Percentiles rank a stretch among this genome's conserved stretches.
Conservation (phyloP, 2,113 vertebrate genomes). For the Brachyistius frenatus region DNA sequence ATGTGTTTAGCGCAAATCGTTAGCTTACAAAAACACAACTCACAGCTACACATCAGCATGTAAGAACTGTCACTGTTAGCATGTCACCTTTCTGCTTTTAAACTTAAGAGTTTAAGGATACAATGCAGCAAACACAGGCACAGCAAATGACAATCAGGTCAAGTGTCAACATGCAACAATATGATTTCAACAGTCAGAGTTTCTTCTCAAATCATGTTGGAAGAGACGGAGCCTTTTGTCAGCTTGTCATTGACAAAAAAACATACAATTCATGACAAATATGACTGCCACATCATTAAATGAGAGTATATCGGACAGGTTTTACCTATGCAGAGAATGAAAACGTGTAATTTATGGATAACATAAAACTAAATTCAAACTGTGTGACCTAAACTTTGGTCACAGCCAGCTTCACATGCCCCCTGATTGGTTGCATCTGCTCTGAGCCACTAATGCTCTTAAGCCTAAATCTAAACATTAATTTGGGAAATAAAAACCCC, state of each 20-base stretch:
- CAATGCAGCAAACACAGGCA: background rate
- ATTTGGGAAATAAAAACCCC: constrained; percentile 60
- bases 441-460: constrained; percentile 65
- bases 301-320: background rate
- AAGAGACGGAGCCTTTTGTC: too few relatives aligned
- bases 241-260: too few relatives aligned
- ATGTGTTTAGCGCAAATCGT: background rate
- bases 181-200: background rate
- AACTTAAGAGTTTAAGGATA: background rate
- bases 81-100: background rate
- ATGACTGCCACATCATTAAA: background rate
- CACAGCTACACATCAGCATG: background rate
- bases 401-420: constrained; percentile 50
- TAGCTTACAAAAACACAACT: too few relatives aligned
- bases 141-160: background rate
- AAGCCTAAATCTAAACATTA: constrained; percentile 74
- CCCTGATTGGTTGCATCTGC: constrained; percentile 66
- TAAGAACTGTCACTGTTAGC: background rate
- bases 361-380: constrained; percentile 23
- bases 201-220: background rate
- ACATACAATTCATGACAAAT: too few relatives aligned
- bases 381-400: constrained; percentile 46
- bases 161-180: background rate
- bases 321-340: constrained; percentile 1
- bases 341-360: constrained; percentile 3